Evolutionary conservation across 2,113 vertebrate species (phyloP), one percentile per base, ranked within the genome.

Genomic region (human): DNA sequence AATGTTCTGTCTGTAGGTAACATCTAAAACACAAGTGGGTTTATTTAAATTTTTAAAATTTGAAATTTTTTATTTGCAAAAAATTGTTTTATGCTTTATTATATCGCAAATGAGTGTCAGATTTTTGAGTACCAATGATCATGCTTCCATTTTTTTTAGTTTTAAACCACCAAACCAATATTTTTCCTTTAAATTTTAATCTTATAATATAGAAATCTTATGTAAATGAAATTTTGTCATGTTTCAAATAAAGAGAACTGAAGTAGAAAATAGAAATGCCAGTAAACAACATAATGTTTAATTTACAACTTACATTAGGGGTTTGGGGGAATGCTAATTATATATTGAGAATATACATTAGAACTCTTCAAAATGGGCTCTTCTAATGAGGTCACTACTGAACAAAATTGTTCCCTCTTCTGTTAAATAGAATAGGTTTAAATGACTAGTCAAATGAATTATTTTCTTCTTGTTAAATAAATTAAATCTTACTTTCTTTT

Each of bases 181-280:
- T 68, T 95, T 95, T 96, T 45, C 1, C 78, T 96, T 95, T 96
- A 92, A 57, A 14, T 92, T 97, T 97, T 90, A 84, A 88, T 89
- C 13, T 95, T 84, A 52, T 23, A 84, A 32, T 92, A 89, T n/a
- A 89, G 78, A 86, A 95, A 95, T 95, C 43, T 89, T 88, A 1
- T 79, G 10, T 87, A 91, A 95, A 85, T 95, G 64, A 88, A 70
- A 75, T 59, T 94, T 92, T 93, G 52, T 91, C 64, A 23, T 89
- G 25, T 97, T 89, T 94, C 61, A 89, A 68, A 80, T 96, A 79
- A 89, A 87, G 45, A 97, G 50, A 95, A 64, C 43, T 90, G 10
- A 90, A 90, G 14, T 92, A 78, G 70, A 96, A 97, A 83, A 83
- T 89, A 86, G 82, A 88, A 76, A 96, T 76, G 81, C 45, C 43